Evolutionary conservation across 2,888 invertebrate genomes (phyloP).

Genomic region (Parnassius smintheus): DNA sequence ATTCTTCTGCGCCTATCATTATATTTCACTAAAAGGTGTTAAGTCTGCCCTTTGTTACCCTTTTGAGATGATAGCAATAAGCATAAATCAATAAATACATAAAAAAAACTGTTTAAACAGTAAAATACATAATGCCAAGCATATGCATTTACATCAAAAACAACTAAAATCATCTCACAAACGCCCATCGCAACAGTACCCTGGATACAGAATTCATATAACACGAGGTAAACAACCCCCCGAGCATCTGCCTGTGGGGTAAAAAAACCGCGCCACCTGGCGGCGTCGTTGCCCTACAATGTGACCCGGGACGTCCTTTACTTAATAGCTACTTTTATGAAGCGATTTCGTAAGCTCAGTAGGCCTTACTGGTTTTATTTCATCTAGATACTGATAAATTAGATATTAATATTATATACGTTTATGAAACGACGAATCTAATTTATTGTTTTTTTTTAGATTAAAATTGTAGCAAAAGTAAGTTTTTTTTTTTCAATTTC

Average conservation of each 20-base stretch:
- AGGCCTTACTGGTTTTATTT: background rate
- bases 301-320: constrained; percentile 11
- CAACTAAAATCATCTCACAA: constrained; percentile 1
- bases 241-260: constrained; percentile 29
- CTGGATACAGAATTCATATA: constrained; percentile 2
- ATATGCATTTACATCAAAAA: background rate
- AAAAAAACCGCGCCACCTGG: constrained; percentile 32
- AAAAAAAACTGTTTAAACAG: no score
- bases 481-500: no score
- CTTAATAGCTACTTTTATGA: constrained; percentile 4
- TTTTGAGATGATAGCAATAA: no score
- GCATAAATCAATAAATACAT: no score
- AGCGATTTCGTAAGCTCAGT: background rate
- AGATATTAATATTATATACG: no score
- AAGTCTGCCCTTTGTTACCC: no score
- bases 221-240: constrained; percentile 29
- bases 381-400: background rate
- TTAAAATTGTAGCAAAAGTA: no score
- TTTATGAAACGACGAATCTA: no score
- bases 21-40: no score
- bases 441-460: no score
- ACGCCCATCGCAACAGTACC: background rate
- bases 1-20: no score
- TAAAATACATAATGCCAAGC: background rate
- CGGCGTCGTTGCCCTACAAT: constrained; percentile 19